Conservation (phyloP, 2,888 invertebrate genomes). For the Anticlea derivata region DNA sequence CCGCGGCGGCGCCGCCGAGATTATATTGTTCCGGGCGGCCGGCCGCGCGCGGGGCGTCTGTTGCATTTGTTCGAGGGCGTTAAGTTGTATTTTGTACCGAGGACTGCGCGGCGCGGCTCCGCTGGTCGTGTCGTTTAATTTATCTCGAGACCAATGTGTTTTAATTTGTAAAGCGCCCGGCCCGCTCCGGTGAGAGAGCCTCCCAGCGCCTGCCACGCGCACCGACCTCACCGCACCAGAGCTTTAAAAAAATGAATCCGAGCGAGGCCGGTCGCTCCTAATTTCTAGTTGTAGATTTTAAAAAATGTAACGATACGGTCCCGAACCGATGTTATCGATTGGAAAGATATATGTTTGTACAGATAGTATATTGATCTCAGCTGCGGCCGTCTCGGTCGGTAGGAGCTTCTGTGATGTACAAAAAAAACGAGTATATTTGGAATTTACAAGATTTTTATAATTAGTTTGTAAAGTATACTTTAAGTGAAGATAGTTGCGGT, state of each 20-base stretch:
- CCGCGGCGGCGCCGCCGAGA: constrained; percentile 38
- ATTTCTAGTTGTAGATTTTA: constrained; percentile 74
- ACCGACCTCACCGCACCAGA: constrained; percentile 53
- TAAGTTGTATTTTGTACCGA: constrained; percentile 58
- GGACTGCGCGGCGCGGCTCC: constrained; percentile 49
- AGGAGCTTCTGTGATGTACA: constrained; percentile 82
- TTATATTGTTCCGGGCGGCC: constrained; percentile 38
- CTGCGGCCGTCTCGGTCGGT: constrained; percentile 65
- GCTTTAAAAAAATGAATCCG: constrained; percentile 64
- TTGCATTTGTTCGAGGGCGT: constrained; percentile 67
- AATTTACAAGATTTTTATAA: constrained; percentile 83
- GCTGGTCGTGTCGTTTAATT: constrained; percentile 76
- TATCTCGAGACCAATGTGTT: constrained; percentile 79
- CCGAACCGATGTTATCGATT: constrained; percentile 71
- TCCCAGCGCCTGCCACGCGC: neutral
- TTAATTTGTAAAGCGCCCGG: constrained; percentile 41
- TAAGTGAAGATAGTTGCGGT: constrained; percentile 70
- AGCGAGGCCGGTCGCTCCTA: constrained; percentile 52
- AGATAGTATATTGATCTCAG: constrained; percentile 80
- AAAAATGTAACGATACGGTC: constrained; percentile 73
- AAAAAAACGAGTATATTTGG: constrained; percentile 79
- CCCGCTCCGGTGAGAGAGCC: constrained; percentile 34
- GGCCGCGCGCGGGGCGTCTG: constrained; percentile 40
- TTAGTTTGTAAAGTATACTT: constrained; percentile 81
- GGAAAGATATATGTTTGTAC: constrained; percentile 79